phyloP scores from a whole-genome alignment of 2,797 vertebrate species.

The Mallotus villosus region DNA sequence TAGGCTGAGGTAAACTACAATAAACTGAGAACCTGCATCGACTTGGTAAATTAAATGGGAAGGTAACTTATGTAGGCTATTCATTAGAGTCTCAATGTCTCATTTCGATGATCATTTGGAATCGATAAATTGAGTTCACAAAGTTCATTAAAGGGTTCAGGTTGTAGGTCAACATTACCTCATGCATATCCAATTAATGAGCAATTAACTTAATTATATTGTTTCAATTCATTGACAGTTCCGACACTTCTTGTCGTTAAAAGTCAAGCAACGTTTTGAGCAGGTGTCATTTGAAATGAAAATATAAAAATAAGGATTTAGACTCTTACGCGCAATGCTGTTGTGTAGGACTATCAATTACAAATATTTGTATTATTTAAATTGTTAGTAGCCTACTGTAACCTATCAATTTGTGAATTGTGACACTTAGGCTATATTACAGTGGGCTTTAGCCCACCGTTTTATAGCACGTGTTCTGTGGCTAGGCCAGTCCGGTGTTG shows the following conservation, averaged over 20 bases:
- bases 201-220: constrained; percentile 68
- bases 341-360: background rate
- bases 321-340: background rate
- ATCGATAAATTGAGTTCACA: constrained; percentile 62
- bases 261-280: constrained; percentile 9
- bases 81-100: background rate
- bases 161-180: constrained; percentile 65
- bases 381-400: background rate
- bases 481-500: no score
- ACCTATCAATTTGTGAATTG: background rate
- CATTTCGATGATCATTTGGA: constrained; percentile 50
- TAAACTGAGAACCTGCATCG: constrained; percentile 84
- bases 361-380: no score
- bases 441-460: no score
- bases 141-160: constrained; percentile 61
- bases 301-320: background rate
- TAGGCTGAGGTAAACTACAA: constrained; percentile 86
- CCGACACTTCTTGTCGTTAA: background rate
- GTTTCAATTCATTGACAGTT: constrained; percentile 15
- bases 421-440: background rate
- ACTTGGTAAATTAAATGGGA: constrained; percentile 72
- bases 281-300: background rate
- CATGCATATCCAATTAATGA: constrained; percentile 69
- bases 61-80: constrained; percentile 32
- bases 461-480: background rate